Base-by-base conservation (phyloP, 23 tunicate species). In the Ascidia mentula region DNA sequence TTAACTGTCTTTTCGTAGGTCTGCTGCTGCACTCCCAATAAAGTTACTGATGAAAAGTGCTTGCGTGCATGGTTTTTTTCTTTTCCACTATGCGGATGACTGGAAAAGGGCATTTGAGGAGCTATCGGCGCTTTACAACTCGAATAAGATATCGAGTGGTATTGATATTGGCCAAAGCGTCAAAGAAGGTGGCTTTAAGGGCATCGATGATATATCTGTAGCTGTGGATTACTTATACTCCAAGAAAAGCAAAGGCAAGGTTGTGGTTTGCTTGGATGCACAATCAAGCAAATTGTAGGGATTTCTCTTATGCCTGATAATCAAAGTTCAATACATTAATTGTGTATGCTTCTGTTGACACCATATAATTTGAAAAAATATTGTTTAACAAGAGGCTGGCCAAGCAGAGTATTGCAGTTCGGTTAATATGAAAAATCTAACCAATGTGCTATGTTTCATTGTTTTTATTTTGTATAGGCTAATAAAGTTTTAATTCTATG, bases 141-240 rank as follows among this genome's bases (percentile, higher is more conserved):
- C 77, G 1, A 82, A 85, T 26, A 65, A 86, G 36, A 34, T 86
- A 20, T 81, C 59, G 38, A 78, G 95, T 60, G 37, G 26, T 5
- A 75, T 85, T 35, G 99, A 86, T 60, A 32, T 39, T 26, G 99
- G 99, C 15, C 61, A 20, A 28, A 36, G 38, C 40, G 40, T 46
- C 31, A 72, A 35, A 45, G 42, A 37, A 3, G 88, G 75, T 4
- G 99, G 99, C n/a, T 85, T 86, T 71, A 78, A 79, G 2, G 99
- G 99, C 46, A 96, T 96, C 39, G 99, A 96, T 34, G 75, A 71
- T 8, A 84, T 96, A 32, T 38, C 85, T 0, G 89, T 87, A 73
- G 99, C 97, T 8, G 99, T 96, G 34, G 99, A 96, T 74, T 91
- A 87, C 45, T 61, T 96, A 74, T 96, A 91, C 60, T 86, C 99